Percentiles rank a stretch among this genome's conserved stretches.
Conservation (phyloP, 2,113 vertebrate genomes). For the Pholis gunnellus region DNA sequence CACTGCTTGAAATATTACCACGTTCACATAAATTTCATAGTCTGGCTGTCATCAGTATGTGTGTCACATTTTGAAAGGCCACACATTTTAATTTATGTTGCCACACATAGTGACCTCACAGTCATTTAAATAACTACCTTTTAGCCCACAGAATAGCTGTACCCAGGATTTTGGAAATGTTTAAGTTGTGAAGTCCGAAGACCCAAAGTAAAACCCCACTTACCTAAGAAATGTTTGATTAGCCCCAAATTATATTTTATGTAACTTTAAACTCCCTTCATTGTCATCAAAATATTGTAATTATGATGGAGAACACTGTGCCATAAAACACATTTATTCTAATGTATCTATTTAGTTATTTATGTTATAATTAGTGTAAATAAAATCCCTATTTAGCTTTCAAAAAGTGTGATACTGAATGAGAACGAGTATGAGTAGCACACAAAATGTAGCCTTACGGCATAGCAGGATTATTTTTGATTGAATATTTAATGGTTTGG, state of each 20-base stretch:
- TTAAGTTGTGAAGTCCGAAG: neutral
- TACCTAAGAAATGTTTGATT: neutral
- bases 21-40: neutral
- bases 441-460: neutral
- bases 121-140: neutral
- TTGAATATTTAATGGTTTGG: neutral
- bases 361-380: neutral
- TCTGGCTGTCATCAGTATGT: neutral
- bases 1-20: neutral
- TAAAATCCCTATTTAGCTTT: neutral
- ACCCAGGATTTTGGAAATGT: neutral
- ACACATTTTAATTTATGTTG: neutral
- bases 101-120: neutral
- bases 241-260: neutral
- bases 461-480: neutral
- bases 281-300: neutral
- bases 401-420: neutral
- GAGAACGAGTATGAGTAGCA: neutral
- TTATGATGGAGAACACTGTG: neutral
- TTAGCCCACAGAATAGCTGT: neutral
- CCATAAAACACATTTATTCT: neutral
- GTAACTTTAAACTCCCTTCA: neutral
- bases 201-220: neutral
- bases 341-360: neutral
- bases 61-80: constrained; percentile 20